Base-by-base conservation (phyloP, 2,888 invertebrate genomes). In the Pimpla rufipes region DNA sequence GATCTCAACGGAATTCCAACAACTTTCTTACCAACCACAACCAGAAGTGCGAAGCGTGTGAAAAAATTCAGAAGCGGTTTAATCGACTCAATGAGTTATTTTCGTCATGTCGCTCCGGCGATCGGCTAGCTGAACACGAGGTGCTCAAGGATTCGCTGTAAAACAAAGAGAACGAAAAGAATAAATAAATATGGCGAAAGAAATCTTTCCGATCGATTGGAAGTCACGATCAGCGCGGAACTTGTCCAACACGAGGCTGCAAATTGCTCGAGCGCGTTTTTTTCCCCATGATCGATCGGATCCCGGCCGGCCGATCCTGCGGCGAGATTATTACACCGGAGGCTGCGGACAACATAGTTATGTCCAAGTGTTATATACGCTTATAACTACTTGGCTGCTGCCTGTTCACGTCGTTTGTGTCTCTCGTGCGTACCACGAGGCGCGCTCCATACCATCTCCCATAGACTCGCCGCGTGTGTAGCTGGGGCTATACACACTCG, bases 341-440 rank as follows among this genome's bases (percentile, higher is more conserved):
- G 77, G 21, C 45, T 59, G 29, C 29, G 57, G 73, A 77, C 71
- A 81, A 81, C 40, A 45, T 71, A 47, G 57, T 59, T 57, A 66
- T 59, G 50, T 70, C 37, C 35, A 35, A 66, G 45, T 64, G 67
- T 76, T 68, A 71, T 76, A 62, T 57, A 70, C 55, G 62, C 80
- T 70, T 35, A 29, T 29, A 29, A 67, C 59, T 35, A 73, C 71
- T 71, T 66, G 40, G 40, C n/a, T 40, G 40, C n/a, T 23, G 40
- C 68, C 57, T 71, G 64, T 50, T 81, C 50, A 59, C 75, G n/a
- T 79, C 75, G 57, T 79, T 73, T 62, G 79, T 42, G 74, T 85
- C 64, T 85, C 64, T 70, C 64, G 77, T 79, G 81, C 16, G 2
- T 76, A 67, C 68, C 52, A 11, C 16, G 47, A 59, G n/a, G n/a